Base-by-base conservation (phyloP, 2,113 vertebrate species). In the Mastomys coucha region DNA sequence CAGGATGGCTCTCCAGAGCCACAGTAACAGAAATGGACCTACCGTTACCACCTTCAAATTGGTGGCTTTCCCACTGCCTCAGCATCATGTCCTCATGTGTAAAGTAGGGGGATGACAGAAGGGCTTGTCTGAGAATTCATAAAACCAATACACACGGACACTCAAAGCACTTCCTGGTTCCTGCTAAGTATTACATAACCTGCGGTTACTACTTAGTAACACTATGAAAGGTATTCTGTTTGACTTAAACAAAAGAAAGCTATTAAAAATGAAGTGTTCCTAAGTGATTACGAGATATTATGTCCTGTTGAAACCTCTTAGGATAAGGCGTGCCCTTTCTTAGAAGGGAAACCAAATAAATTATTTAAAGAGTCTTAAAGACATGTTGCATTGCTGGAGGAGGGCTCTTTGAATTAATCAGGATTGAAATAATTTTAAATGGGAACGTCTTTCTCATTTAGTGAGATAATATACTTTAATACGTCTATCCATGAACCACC, bases 341-440 rank as follows among this genome's bases (percentile, higher is more conserved):
- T 90, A 76, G 20, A 75, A 90, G 49, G 92, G 20, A 87, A 60
- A 91, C 36, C 11, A 45, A 67, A 33, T 84, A 81, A 33, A 63
- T 77, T 91, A 89, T 94, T 91, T 39, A 93, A 96, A 93, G 86
- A 36, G 14, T 73, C 45, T 93, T 81, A 88, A 94, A 97, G 53
- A 82, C 39, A 91, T 72, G 85, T 6, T 78, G 69, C 58, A 76
- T n/a, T 80, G 49, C 53, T 86, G 7, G 60, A 93, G 72, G 80
- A 1, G 45, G 53, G 81, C 70, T 87, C 76, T 78, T 33, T 89
- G 77, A 94, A 91, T 96, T 98, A 89, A 91, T 94, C 80, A 80
- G 76, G 65, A 88, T 24, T 56, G n/a, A 95, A 93, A 95, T 86
- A 95, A 87, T 82, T 94, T 87, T 89, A 96, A 97, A 69, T 39